Base-by-base conservation (phyloP, 2,113 vertebrate species). In the Paratilapia polleni region DNA sequence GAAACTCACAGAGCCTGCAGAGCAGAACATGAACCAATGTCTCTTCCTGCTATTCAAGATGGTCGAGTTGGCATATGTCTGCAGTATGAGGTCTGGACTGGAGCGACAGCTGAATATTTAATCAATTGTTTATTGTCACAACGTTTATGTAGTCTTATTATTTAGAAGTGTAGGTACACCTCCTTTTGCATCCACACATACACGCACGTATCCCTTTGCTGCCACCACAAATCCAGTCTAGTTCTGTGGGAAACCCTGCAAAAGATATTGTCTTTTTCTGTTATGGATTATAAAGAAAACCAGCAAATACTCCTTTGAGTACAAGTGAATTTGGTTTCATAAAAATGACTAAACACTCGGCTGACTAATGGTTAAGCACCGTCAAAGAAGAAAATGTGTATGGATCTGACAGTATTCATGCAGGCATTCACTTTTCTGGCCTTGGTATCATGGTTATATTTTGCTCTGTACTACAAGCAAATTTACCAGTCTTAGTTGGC, bases 391-490 rank as follows among this genome's bases (percentile, higher is more conserved):
- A 2, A 70, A 70, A 28, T 70, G 9, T 49, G 9, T 49, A 49
- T 47, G 15, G 28, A 31, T 31, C 4, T 31, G 5, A 54, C 66
- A 49, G 43, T 20, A 20, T 22, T 56, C n/a, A 77, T 47, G 57
- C 9, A 0, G 28, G 66, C 38, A 28, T 49, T 28, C 41, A 49
- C 41, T 19, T 70, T 47, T 49, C 3, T 49, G 15, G 47, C 15
- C 22, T 68, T 70, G 64, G 3, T 28, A 0, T 49, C 0, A 14
- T 12, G 2, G 26, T 49, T 24, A 0, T 20, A 28, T 49, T 49
- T 70, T 49, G 15, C 49, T 24, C 9, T 70, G 47, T 19, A 49
- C 15, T 49, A 28, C 24, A 70, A 70, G 15, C 47, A 70, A 28
- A 70, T 1, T 24, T 70, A 19, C 5, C 26, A 2, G 41, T 28